phyloP scores from a whole-genome alignment of 2,113 vertebrate species.

The Columba livia region DNA sequence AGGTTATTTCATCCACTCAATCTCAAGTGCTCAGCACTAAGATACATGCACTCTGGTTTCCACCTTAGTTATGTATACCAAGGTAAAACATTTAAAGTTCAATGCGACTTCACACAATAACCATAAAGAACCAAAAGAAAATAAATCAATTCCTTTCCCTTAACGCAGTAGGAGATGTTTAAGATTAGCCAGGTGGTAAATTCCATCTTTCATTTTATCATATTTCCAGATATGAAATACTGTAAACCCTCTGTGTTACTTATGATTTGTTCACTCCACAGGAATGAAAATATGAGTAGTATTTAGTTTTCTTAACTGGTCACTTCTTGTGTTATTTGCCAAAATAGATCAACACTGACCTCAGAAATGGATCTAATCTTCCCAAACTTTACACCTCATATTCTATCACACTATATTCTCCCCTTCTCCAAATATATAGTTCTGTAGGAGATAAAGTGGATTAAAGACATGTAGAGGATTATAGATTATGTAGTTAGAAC shows the following conservation, averaged over 20 bases:
- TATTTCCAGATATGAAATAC: slow-evolving; percentile 26
- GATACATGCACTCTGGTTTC: not conserved
- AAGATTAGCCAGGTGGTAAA: slow-evolving; percentile 27
- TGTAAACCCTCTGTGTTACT: not conserved
- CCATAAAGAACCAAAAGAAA: not conserved
- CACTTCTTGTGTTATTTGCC: slow-evolving; percentile 19
- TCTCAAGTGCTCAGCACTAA: not conserved
- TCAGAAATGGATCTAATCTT: slow-evolving; percentile 1
- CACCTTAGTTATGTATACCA: not conserved
- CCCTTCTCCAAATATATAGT: not conserved
- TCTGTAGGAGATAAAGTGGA: slow-evolving; percentile 44
- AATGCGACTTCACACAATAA: not conserved
- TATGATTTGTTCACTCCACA: slow-evolving; percentile 14
- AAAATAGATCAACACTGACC: slow-evolving; percentile 8
- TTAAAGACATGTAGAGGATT: slow-evolving; percentile 65
- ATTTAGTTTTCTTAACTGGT: not conserved
- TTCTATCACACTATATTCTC: not conserved
- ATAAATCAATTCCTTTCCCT: not conserved
- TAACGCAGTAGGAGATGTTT: not conserved
- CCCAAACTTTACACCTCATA: slow-evolving; percentile 1
- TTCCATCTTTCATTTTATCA: slow-evolving; percentile 36
- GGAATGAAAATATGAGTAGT: slow-evolving; percentile 8
- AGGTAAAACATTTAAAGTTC: not conserved
- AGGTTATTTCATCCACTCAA: not conserved
- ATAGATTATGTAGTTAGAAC: slow-evolving; percentile 52